A percentile compares a stretch with the other conserved stretches of the same genome.
Conservation (phyloP, 23 tunicate species). For the Trididemnum nubilum region DNA sequence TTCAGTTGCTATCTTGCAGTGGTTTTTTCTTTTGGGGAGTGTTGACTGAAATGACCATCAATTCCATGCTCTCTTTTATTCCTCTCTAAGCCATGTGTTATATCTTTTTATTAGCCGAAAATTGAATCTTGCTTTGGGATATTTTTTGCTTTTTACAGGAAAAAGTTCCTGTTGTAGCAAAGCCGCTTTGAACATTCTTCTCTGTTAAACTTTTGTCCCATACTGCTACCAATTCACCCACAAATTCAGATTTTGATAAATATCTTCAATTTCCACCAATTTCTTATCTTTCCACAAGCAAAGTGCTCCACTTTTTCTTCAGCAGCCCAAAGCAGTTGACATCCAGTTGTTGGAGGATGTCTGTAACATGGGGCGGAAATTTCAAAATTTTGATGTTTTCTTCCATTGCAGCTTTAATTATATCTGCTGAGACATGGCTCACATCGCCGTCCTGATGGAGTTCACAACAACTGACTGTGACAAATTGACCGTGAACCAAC, state of each 20-base stretch:
- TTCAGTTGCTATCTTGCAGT: background rate
- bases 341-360: background rate
- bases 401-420: background rate
- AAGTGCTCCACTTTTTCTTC: background rate
- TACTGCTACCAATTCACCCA: background rate
- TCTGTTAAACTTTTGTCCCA: background rate
- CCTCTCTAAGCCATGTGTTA: background rate
- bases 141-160: background rate
- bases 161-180: background rate
- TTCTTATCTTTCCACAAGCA: background rate
- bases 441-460: background rate
- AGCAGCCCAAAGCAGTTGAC: background rate
- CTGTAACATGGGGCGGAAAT: background rate
- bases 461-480: too few species aligned
- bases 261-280: background rate
- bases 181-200: background rate
- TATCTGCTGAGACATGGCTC: background rate
- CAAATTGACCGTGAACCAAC: too few species aligned
- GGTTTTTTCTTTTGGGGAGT: background rate
- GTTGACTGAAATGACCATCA: background rate
- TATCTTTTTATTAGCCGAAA: background rate
- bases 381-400: background rate
- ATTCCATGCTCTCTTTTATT: background rate
- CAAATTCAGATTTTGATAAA: background rate
- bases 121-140: background rate